Base-by-base conservation (phyloP, 1,140 invertebrate species). In the Drosophila kurseongensis region DNA sequence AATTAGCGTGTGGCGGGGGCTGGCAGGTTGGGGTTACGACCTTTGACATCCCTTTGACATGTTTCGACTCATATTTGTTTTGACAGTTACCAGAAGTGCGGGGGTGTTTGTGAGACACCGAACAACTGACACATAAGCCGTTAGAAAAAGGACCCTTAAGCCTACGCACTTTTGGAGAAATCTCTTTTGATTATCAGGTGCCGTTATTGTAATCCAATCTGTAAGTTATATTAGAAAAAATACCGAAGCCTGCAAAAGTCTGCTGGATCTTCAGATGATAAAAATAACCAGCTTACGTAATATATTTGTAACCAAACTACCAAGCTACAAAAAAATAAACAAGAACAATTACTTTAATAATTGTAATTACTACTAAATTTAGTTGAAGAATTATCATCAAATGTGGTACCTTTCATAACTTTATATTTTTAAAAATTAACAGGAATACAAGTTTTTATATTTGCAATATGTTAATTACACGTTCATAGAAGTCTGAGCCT, bases 31-130 rank as follows among this genome's bases (percentile, higher is more conserved):
- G 50, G 78, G 82, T 66, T 77, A 78, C 51, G 62, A 77, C 83
- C 83, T 88, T 83, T 88, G 80, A 89, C 83, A 89, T 78, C 78
- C 76, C 73, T 57, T 73, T 86, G 82, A 86, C 82, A 86, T 78
- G 44, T 84, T 69, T 48, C 63, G 80, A 78, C 77, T 83, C 80
- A 80, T 89, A 80, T 88, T 89, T 88, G 84, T 76, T 88, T 83
- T 89, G 80, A 80, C 80, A 83, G 68, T 62, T 61, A 41, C 55
- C 38, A 50, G 4, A 56, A 42, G 48, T 60, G 44, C 51, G 71
- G 56, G n/a, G 73, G 52, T 38, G 54, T 35, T 18, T 57, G 47
- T 66, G 65, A 52, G 56, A 16, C 14, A 47, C 10, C 14, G 36
- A 45, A 59, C 52, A 62, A 57, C 47, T 72, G 66, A n/a, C 41